These are phyloP conservation scores for Actinostola sp. DNA, from an alignment of 92 coral and sea anemone species.

Conservation along the genomic window DNA sequence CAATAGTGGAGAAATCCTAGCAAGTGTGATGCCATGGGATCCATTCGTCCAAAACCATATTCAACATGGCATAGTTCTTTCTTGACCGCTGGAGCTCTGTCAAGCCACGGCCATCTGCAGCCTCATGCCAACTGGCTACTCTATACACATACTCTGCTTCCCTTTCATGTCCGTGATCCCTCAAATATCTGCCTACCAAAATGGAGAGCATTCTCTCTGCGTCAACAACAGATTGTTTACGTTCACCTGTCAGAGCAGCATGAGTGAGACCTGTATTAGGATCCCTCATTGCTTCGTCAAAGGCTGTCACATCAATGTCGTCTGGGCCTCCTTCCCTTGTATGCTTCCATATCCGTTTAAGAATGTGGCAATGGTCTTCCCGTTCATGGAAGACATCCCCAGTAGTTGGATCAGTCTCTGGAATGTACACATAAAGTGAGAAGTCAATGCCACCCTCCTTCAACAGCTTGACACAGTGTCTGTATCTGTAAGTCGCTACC, in stretches of 20 bases:
- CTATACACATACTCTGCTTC: constrained; percentile 52
- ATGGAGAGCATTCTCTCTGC: no score
- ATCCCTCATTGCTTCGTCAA: constrained; percentile 54
- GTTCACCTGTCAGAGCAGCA: constrained; percentile 57
- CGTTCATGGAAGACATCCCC: constrained; percentile 48
- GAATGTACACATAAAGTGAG: constrained; percentile 24
- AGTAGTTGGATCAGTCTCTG: constrained; percentile 50
- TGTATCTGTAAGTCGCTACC: constrained; percentile 49
- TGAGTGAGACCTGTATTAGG: constrained; percentile 61
- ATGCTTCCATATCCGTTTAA: constrained; percentile 46
- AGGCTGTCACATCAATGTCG: constrained; percentile 44
- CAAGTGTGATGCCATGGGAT: constrained; percentile 67
- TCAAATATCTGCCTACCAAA: constrained; percentile 44
- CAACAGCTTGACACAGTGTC: constrained; percentile 19
- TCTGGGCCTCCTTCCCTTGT: constrained; percentile 47
- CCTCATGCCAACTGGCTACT: constrained; percentile 81
- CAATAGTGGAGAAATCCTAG: constrained; percentile 66
- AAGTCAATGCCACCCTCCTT: constrained; percentile 28
- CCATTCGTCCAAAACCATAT: constrained; percentile 76
- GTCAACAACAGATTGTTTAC: constrained; percentile 67
- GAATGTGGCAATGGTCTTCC: constrained; percentile 61
- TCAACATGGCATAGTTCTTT: constrained; percentile 70
- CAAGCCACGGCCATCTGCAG: constrained; percentile 72
- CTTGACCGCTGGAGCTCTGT: constrained; percentile 58
- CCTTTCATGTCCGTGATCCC: constrained; percentile 28